phyloP scores from a whole-genome alignment of 2,797 vertebrate species.

The Pseudocheirus occidentalis region DNA sequence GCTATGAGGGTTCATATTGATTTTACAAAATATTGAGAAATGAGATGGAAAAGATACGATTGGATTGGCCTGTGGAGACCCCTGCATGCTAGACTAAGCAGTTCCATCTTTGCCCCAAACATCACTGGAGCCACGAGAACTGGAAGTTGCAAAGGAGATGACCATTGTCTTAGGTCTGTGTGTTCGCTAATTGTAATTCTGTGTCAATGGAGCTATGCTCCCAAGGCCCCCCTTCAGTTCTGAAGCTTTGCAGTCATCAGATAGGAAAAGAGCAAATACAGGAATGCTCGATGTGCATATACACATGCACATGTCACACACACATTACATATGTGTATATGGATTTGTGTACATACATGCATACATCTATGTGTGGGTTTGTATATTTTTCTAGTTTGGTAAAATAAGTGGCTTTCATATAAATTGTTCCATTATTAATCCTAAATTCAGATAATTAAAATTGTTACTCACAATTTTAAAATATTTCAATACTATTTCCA shows the following conservation, averaged over 20 bases:
- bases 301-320: neutral
- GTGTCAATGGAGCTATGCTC: neutral
- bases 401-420: slow-evolving; percentile 41
- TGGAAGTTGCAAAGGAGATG: neutral
- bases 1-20: neutral
- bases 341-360: neutral
- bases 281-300: neutral
- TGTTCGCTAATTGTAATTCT: neutral
- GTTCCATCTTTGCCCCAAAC: neutral
- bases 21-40: neutral
- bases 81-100: neutral
- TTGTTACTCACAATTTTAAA: slow-evolving; percentile 59
- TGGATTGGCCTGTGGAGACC: neutral
- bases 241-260: slow-evolving; percentile 19
- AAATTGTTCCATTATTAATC: slow-evolving; percentile 27
- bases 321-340: slow-evolving; percentile 11
- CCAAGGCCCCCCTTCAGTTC: neutral
- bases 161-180: neutral
- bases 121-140: neutral
- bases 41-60: neutral
- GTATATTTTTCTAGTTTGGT: slow-evolving; percentile 47
- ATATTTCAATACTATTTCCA: neutral
- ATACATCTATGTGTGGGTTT: neutral
- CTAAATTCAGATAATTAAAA: slow-evolving; percentile 52
- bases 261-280: neutral